Evolutionary conservation across 2,888 invertebrate genomes (phyloP).

Genomic region (Junonia oenone): DNA sequence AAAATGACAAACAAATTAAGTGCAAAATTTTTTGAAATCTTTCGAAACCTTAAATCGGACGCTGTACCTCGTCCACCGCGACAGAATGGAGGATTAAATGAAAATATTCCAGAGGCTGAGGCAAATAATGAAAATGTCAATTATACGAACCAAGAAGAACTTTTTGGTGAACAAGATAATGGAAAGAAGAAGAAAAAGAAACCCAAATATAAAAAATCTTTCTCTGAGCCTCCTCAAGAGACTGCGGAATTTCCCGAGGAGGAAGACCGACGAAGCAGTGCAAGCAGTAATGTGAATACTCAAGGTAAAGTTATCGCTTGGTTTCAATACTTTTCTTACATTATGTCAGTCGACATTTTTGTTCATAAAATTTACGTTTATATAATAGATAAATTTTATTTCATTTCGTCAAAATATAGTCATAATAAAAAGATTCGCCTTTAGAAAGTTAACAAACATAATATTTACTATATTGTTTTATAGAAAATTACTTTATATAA

Average conservation of each 20-base stretch:
- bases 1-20: slow-evolving; percentile 36
- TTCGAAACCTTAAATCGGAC: slow-evolving; percentile 71
- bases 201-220: slow-evolving; percentile 42
- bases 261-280: slow-evolving; percentile 34
- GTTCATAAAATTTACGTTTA: too few relatives aligned
- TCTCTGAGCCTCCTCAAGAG: slow-evolving; percentile 27
- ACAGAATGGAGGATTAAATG: slow-evolving; percentile 30
- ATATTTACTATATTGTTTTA: too few relatives aligned
- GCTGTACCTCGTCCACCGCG: slow-evolving; percentile 73
- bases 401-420: too few relatives aligned
- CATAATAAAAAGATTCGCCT: too few relatives aligned
- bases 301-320: too few relatives aligned
- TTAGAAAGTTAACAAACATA: too few relatives aligned
- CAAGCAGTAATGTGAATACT: slow-evolving; percentile 51
- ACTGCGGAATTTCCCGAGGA: slow-evolving; percentile 27
- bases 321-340: too few relatives aligned
- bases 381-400: too few relatives aligned
- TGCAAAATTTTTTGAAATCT: slow-evolving; percentile 55
- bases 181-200: slow-evolving; percentile 43
- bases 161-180: slow-evolving; percentile 44
- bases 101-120: slow-evolving; percentile 25
- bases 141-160: slow-evolving; percentile 42
- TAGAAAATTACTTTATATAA: too few relatives aligned
- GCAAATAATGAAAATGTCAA: slow-evolving; percentile 39
- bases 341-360: too few relatives aligned